A percentile compares a stretch with the other conserved stretches of the same genome.
Evolutionary conservation across 2,888 invertebrate species (phyloP).

Genomic region (Sclerodermus sp.): DNA sequence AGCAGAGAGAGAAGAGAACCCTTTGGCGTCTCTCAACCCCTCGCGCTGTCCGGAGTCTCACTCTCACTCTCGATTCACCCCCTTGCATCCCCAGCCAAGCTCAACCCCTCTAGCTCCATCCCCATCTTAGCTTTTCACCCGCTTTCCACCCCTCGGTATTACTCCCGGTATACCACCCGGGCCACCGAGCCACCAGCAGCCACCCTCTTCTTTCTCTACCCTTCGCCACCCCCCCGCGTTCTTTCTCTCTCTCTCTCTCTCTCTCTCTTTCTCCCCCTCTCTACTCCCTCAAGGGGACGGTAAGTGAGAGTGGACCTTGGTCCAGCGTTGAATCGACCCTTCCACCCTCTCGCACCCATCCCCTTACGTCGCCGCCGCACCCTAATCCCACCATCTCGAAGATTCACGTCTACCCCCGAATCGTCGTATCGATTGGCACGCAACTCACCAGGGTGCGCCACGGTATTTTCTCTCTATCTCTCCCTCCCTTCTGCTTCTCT

Average conservation of each 20-base stretch:
- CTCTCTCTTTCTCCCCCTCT: slow-evolving; percentile 23
- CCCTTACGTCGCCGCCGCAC: slow-evolving; percentile 51
- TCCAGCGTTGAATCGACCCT: slow-evolving; percentile 56
- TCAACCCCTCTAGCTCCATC: too few species aligned
- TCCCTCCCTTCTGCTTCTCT: background rate
- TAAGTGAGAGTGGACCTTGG: slow-evolving; percentile 56
- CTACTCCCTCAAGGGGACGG: slow-evolving; percentile 24
- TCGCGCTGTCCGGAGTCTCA: slow-evolving; percentile 43
- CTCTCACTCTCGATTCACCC: slow-evolving; percentile 54
- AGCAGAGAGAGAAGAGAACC: slow-evolving; percentile 38
- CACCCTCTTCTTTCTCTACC: slow-evolving; percentile 2
- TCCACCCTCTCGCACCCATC: slow-evolving; percentile 30
- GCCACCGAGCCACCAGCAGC: slow-evolving; percentile 16
- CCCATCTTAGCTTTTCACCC: too few species aligned
- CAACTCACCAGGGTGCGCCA: slow-evolving; percentile 50
- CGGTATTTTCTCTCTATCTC: slow-evolving; percentile 19
- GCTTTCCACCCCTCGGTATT: too few species aligned
- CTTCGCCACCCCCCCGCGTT: slow-evolving; percentile 3
- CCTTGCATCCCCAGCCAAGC: too few species aligned
- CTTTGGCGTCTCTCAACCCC: slow-evolving; percentile 52
- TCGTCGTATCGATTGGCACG: slow-evolving; percentile 51
- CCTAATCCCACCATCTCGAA: slow-evolving; percentile 54
- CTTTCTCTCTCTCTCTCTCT: slow-evolving; percentile 21
- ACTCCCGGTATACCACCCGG: too few species aligned
- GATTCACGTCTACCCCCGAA: slow-evolving; percentile 38